These are phyloP conservation scores for Nomada hirtipes DNA, from an alignment of 2,888 invertebrate species.

Conservation along the genomic window DNA sequence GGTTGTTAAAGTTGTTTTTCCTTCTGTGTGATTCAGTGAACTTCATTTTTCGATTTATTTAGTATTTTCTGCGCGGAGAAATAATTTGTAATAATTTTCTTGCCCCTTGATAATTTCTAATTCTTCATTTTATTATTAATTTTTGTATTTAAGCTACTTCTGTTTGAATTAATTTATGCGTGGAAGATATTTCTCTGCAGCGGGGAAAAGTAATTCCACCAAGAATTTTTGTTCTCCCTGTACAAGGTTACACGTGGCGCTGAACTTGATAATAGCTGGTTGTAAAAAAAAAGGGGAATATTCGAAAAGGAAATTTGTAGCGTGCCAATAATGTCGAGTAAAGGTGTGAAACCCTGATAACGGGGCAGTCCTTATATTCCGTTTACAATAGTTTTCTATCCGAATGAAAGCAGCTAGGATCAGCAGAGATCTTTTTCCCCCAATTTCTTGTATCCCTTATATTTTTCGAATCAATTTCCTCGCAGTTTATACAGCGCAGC, in stretches of 20 bases:
- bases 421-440: constrained; percentile 6
- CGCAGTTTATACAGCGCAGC: constrained; percentile 2
- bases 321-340: constrained; percentile 30
- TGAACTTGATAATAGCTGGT: neutral
- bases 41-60: too few species aligned
- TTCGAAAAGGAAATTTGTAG: neutral
- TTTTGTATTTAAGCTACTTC: neutral
- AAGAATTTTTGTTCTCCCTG: neutral
- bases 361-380: constrained; percentile 31
- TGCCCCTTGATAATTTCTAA: neutral
- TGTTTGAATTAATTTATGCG: neutral
- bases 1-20: too few species aligned
- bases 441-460: constrained; percentile 1
- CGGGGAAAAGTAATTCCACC: neutral
- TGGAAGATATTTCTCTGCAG: neutral
- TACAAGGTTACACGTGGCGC: neutral
- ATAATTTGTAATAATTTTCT: neutral
- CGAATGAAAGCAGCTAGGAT: constrained; percentile 25
- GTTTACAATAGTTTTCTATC: constrained; percentile 29
- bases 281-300: constrained; percentile 2
- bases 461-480: constrained; percentile 18
- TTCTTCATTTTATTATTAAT: neutral
- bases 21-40: too few species aligned
- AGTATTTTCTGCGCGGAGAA: neutral
- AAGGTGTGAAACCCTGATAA: constrained; percentile 54